Base-by-base conservation (phyloP, 53 echinoderm and acorn worm species). In the Echinometra lucunter region DNA sequence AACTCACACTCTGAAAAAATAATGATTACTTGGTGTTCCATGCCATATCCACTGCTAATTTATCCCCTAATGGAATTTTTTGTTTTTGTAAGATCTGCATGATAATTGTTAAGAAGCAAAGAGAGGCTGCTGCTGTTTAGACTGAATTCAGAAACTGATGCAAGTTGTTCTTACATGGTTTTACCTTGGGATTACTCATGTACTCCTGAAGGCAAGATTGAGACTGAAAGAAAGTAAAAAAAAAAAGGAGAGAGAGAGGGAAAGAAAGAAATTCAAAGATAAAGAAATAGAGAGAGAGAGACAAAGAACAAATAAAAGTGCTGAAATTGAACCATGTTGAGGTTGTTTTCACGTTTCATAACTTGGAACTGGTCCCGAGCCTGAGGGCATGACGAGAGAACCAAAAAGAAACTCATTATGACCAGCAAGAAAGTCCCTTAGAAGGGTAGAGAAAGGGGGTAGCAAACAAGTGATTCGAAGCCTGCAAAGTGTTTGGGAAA, bases 61-160 rank as follows among this genome's bases (percentile, higher is more conserved):
- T 89, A n/a, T 89, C 37, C 89, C 89, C 63, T 89, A 89, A 89
- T 57, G 89, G 89, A 89, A 89, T 89, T 57, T 58, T 19, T 89
- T 89, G 89, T 89, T 89, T 57, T 89, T 63, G 37, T 89, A 58
- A 89, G 89, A 89, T 89, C 28, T 85, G 45, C 45, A 85, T 49
- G 85, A 85, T 85, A 47, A 85, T 85, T 85, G 44, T 81, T 34
- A 19, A 6, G 4, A 63, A 15, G 37, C 30, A 38, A 53, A 85
- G 30, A 85, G 3, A 85, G 45, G 85, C 49, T 85, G 85, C 49
- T 2, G 30, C 28, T 85, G 45, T 49, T 85, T 49, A n/a, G 1
- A n/a, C 25, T 49, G 1, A n/a, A 58, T 23, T 60, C 58, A 37
- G 89, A 89, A 89, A 89, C 89, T 37, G 89, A 89, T 89, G 89